A percentile compares a stretch with the other conserved stretches of the same genome.
phyloP scores from a whole-genome alignment of 2,113 vertebrate genomes.

The Tachysurus fulvidraco region DNA sequence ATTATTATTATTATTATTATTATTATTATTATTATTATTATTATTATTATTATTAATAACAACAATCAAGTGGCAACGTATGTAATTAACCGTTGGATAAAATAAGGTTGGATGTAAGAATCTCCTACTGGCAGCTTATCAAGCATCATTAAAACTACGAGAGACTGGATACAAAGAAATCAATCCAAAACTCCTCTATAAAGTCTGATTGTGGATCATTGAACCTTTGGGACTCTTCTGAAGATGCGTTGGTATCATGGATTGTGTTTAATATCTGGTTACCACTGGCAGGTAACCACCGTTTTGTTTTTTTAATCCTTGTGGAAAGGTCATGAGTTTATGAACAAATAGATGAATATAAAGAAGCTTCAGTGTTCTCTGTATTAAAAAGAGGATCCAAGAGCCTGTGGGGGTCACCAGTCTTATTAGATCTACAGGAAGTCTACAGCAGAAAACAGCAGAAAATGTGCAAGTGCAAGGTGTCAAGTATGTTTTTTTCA shows the following conservation, averaged over 20 bases:
- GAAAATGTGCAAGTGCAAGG: no score
- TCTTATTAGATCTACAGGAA: slow-evolving; percentile 1
- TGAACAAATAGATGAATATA: background rate
- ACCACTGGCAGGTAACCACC: background rate
- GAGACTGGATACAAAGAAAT: background rate
- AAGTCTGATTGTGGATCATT: background rate
- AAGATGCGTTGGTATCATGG: no score
- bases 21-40: no score
- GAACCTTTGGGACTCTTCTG: background rate
- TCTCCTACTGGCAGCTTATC: background rate
- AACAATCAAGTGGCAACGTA: no score
- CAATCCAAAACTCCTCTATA: background rate
- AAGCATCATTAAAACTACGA: background rate
- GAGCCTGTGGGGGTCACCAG: background rate
- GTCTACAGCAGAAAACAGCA: background rate
- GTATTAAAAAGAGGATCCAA: background rate
- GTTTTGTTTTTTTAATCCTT: background rate
- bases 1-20: background rate
- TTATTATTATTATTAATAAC: no score
- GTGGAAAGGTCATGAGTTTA: background rate
- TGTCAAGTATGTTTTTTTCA: no score
- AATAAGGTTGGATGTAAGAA: background rate
- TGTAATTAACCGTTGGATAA: background rate
- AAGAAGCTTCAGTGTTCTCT: background rate
- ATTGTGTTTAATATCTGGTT: background rate